phyloP scores from a whole-genome alignment of 2,113 vertebrate genomes.

The Sorex araneus region DNA sequence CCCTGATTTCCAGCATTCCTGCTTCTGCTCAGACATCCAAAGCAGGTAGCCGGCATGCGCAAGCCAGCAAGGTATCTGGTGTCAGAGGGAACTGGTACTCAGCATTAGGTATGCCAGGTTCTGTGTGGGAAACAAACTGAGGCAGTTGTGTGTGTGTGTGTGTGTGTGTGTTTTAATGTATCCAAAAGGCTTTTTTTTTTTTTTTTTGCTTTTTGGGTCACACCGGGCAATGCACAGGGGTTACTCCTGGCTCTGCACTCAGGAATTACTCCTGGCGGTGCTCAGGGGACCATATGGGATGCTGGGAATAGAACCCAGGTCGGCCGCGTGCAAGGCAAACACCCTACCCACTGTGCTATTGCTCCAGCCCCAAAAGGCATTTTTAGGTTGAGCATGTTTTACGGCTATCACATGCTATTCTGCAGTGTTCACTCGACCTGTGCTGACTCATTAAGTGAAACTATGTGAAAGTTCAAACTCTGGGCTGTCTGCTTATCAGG shows the following conservation, averaged over 20 bases:
- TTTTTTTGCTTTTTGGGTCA: too few relatives aligned
- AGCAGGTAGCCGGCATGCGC: neutral
- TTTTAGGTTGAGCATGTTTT: neutral
- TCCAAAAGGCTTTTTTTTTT: neutral
- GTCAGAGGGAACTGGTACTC: neutral
- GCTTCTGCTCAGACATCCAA: neutral
- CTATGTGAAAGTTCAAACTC: constrained; percentile 8
- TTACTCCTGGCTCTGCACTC: too few relatives aligned
- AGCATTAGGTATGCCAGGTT: neutral
- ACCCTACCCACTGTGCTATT: too few relatives aligned
- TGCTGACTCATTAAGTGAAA: neutral
- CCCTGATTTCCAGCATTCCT: constrained; percentile 22
- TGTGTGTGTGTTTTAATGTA: too few relatives aligned
- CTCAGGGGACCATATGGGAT: too few relatives aligned
- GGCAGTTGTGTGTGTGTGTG: neutral
- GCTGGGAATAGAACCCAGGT: too few relatives aligned
- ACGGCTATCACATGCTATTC: neutral
- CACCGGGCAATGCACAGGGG: too few relatives aligned
- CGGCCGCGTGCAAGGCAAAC: too few relatives aligned
- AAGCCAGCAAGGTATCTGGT: neutral
- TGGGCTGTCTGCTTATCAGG: neutral
- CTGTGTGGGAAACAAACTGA: constrained; percentile 49
- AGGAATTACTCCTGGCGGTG: too few relatives aligned
- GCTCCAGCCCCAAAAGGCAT: too few relatives aligned
- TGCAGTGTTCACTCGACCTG: neutral